phyloP scores from a whole-genome alignment of 1,140 invertebrate species.

The Zeugodacus cucurbitae region DNA sequence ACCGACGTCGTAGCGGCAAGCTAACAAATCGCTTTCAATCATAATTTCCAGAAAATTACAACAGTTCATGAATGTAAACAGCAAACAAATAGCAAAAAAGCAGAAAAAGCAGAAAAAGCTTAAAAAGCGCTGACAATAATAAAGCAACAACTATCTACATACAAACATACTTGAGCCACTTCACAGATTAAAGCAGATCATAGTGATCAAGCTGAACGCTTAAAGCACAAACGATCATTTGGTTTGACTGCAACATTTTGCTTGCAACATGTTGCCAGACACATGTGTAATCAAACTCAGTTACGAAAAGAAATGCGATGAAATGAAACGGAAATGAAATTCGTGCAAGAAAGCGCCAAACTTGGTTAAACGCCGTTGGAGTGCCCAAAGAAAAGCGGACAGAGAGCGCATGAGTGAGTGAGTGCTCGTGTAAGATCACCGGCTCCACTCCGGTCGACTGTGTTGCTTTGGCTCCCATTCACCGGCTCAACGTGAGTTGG shows the following conservation, averaged over 20 bases:
- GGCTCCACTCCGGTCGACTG: background rate
- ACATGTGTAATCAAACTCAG: background rate
- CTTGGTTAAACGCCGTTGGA: background rate
- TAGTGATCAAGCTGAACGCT: background rate
- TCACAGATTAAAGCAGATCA: background rate
- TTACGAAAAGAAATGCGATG: background rate
- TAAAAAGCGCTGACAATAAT: background rate
- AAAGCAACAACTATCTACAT: background rate
- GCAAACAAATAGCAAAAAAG: background rate
- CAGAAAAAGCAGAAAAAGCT: background rate
- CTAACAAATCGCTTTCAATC: constrained; percentile 21
- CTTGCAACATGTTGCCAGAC: background rate
- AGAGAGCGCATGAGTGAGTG: background rate
- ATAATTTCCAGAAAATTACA: constrained; percentile 31
- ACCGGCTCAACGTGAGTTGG: background rate
- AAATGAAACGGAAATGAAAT: background rate
- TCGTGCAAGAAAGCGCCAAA: constrained; percentile 28
- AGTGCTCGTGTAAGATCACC: background rate
- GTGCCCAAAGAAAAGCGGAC: background rate
- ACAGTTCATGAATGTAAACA: constrained; percentile 17
- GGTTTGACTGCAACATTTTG: background rate
- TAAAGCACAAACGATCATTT: background rate
- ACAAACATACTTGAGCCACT: background rate
- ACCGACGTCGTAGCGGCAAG: background rate
- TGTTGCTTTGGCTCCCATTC: background rate